These are phyloP conservation scores for Notocelia uddmanniana DNA, from an alignment of 2,888 invertebrate genomes.

Conservation along the genomic window DNA sequence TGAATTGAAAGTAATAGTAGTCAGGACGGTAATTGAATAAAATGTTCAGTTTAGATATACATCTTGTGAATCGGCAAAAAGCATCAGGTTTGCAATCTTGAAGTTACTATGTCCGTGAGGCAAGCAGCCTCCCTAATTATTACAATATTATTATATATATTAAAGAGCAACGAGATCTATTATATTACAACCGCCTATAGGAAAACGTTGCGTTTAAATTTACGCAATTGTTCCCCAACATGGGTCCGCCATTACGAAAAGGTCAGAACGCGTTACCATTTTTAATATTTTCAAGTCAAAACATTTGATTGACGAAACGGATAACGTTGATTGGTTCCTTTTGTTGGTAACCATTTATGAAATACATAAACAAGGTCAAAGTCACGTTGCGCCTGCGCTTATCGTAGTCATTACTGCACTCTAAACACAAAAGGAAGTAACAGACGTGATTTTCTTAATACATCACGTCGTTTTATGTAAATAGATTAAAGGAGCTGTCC, in stretches of 20 bases:
- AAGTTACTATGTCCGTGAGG: neutral
- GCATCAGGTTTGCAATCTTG: neutral
- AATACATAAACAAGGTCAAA: conserved; percentile 45
- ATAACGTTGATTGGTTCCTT: conserved; percentile 57
- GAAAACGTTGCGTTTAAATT: conserved; percentile 50
- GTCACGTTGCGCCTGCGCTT: conserved; percentile 44
- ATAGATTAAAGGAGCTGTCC: conserved; percentile 44
- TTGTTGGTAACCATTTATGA: conserved; percentile 48
- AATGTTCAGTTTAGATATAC: conserved; percentile 22
- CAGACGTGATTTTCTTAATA: neutral
- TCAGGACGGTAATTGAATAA: conserved; percentile 52
- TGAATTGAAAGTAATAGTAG: neutral
- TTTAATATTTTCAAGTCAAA: conserved; percentile 50
- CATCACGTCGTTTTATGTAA: conserved; percentile 9
- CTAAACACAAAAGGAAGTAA: neutral
- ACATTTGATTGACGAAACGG: conserved; percentile 48
- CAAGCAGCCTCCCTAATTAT: no score
- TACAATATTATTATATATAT: no score
- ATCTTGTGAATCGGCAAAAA: neutral
- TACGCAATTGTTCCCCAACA: conserved; percentile 47
- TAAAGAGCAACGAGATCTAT: conserved; percentile 53
- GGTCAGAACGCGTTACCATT: conserved; percentile 52
- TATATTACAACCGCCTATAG: conserved; percentile 45
- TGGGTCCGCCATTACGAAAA: conserved; percentile 52
- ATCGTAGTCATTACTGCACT: conserved; percentile 39